Evolutionary conservation across 2,113 vertebrate species (phyloP), one percentile per base, ranked within the genome.

Genomic region (Pipa parva): DNA sequence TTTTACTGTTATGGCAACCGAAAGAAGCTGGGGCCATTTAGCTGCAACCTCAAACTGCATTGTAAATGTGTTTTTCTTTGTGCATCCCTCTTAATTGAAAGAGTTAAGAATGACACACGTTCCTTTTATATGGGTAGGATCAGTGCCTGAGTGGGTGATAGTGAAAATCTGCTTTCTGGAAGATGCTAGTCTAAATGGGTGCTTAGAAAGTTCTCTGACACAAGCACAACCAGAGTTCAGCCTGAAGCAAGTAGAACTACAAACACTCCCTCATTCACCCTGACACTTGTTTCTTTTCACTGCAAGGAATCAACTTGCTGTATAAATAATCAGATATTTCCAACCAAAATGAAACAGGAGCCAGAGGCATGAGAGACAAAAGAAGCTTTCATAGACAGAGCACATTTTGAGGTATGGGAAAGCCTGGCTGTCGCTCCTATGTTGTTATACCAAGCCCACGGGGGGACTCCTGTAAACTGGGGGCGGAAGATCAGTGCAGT

Each of bases 331-430:
- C 74, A 57, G 70, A 71, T 64, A 72, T 63, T 69, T 78, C 77
- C 80, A 79, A 80, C 74, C 56, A 76, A 77, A 82, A 77, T 57
- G 78, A 76, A 80, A 80, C 71, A 74, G 77, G 72, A 82, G 81
- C 76, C 4, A 2, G 33, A 17, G 31, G 31, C 46, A 56, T 3
- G 67, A 64, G n/a, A 1, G 48, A 82, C 79, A 81, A 80, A 81
- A 76, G 78, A 72, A 0, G 76, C 82, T 81, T 84, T 84, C 71
- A 84, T 77, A 65, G 1, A 63, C 52, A 8, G 66, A 42, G 74
- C 62, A 39, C 64, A 59, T 59, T 68, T 25, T 68, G 64, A 68
- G 56, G 28, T 37, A 33, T 33, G 20, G 63, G 55, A 58, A 68
- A 50, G 61, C 46, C 22, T 51, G 62, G 52, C 71, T 71, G 31